Evolutionary conservation across 2,113 vertebrate species (phyloP).

Genomic region (Limanda limanda): DNA sequence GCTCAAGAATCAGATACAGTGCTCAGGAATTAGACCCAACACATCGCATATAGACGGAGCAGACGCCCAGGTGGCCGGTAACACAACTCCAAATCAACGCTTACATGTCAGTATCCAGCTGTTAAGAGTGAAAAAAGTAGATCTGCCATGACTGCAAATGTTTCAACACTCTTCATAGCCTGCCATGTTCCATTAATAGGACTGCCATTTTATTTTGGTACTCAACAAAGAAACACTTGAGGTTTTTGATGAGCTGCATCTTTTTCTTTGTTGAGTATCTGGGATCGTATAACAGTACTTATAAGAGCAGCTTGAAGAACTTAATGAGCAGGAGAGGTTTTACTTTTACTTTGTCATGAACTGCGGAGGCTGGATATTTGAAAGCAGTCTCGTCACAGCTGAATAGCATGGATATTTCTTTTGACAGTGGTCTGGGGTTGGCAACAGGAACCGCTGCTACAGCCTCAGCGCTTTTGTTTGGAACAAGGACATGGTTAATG

Average conservation of each 20-base stretch:
- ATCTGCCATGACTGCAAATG: neutral
- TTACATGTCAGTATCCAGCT: neutral
- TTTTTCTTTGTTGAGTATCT: constrained; percentile 6
- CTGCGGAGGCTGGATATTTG: constrained; percentile 6
- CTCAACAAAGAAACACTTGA: constrained; percentile 16
- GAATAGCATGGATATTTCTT: constrained; percentile 40
- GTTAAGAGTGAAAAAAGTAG: neutral
- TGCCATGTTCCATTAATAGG: neutral
- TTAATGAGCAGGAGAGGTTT: constrained; percentile 18
- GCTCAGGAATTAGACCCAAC: neutral
- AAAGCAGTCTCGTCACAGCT: constrained; percentile 27
- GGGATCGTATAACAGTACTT: constrained; percentile 22
- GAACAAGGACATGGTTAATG: no score
- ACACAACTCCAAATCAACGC: neutral
- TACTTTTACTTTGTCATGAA: neutral
- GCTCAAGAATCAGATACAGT: neutral
- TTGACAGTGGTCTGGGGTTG: constrained; percentile 1
- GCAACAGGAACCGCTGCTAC: neutral
- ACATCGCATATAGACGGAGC: neutral
- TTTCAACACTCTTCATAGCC: no score
- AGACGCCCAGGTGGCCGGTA: neutral
- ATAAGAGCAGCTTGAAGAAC: neutral
- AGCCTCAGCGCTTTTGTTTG: neutral
- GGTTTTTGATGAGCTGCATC: constrained; percentile 1
- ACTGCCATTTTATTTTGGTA: neutral